These are phyloP conservation scores for Hyposoter didymator DNA, from an alignment of 2,888 invertebrate species.

Conservation along the genomic window DNA sequence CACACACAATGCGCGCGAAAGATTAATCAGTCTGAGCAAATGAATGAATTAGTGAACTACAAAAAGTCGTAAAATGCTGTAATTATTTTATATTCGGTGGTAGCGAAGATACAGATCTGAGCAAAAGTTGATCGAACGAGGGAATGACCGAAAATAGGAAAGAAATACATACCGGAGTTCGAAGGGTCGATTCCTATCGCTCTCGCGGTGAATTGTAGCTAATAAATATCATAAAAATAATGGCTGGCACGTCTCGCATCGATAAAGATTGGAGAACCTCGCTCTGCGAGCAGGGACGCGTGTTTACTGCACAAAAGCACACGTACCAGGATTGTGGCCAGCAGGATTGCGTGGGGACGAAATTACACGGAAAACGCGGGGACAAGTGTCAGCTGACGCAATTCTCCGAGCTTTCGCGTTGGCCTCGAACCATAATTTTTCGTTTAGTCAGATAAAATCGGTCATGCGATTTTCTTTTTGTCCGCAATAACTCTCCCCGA, in stretches of 20 bases:
- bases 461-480: slow-evolving; percentile 65
- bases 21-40: not conserved
- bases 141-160: not conserved
- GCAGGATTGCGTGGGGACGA: slow-evolving; percentile 7
- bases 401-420: slow-evolving; percentile 35
- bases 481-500: slow-evolving; percentile 47
- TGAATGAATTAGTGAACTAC: not conserved
- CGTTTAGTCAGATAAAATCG: slow-evolving; percentile 71
- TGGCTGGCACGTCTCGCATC: slow-evolving; percentile 52
- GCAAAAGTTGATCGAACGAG: not conserved
- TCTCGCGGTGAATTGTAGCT: slow-evolving; percentile 39
- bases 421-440: slow-evolving; percentile 68
- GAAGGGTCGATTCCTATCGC: slow-evolving; percentile 63
- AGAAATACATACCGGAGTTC: slow-evolving; percentile 12
- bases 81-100: slow-evolving; percentile 1
- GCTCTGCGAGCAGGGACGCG: slow-evolving; percentile 34
- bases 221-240: slow-evolving; percentile 69
- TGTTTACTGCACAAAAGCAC: slow-evolving; percentile 30
- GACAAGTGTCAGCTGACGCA: slow-evolving; percentile 50
- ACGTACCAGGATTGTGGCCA: not conserved
- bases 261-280: slow-evolving; percentile 59
- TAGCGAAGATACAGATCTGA: slow-evolving; percentile 22
- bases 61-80: not conserved
- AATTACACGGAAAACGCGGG: slow-evolving; percentile 43
- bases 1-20: not conserved